Conservation (phyloP, 2,113 vertebrate genomes). For the Melanotaenia duboulayi region DNA sequence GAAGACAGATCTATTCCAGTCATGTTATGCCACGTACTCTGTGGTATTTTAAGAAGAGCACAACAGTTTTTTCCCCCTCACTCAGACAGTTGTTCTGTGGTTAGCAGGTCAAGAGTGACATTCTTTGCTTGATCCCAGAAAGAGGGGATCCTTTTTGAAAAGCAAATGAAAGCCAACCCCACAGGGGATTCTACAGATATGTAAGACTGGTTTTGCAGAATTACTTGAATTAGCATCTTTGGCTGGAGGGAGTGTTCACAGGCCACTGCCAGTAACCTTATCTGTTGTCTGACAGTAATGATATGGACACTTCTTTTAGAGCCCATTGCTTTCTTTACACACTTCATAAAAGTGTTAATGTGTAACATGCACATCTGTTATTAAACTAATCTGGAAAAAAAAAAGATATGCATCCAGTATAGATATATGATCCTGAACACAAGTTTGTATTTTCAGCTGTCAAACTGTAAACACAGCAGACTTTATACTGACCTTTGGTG, state of each 20-base stretch:
- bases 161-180: conserved; percentile 56
- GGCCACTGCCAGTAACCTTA: conserved; percentile 23
- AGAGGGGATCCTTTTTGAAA: conserved; percentile 50
- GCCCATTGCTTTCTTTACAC: background rate
- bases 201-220: conserved; percentile 36
- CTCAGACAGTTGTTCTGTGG: conserved; percentile 58
- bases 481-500: conserved; percentile 86
- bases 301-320: background rate
- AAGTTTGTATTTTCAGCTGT: background rate
- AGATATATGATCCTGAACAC: background rate
- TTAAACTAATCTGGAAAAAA: conserved; percentile 4
- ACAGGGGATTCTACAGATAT: conserved; percentile 26
- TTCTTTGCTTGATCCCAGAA: conserved; percentile 61
- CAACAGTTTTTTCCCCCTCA: conserved; percentile 36
- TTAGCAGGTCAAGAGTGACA: conserved; percentile 55
- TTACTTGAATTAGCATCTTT: conserved; percentile 36
- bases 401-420: background rate
- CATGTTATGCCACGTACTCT: conserved; percentile 7
- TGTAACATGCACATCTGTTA: conserved; percentile 17
- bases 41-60: conserved; percentile 36
- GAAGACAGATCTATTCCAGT: conserved; percentile 9
- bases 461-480: conserved; percentile 20
- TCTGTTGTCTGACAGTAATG: conserved; percentile 33
- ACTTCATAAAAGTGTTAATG: conserved; percentile 16
- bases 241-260: conserved; percentile 14